Conservation (phyloP, 2,113 vertebrate genomes). For the Labeo rohita region DNA sequence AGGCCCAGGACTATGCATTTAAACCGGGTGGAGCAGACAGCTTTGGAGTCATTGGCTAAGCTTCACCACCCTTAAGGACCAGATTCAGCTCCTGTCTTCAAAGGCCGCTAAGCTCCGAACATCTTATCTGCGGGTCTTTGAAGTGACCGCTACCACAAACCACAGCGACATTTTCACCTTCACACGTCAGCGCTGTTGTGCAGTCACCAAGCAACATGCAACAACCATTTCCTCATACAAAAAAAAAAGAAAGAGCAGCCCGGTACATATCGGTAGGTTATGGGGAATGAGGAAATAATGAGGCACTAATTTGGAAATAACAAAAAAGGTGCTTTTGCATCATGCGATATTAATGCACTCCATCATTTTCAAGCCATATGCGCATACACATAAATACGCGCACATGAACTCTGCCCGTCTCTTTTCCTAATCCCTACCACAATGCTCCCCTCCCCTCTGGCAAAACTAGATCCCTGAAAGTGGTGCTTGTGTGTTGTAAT, state of each 20-base stretch:
- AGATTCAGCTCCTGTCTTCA: conserved; percentile 55
- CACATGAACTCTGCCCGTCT: conserved; percentile 48
- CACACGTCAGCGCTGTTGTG: conserved; percentile 33
- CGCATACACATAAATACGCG: conserved; percentile 26
- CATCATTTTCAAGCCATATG: conserved; percentile 41
- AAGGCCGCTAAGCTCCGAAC: conserved; percentile 48
- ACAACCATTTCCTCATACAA: conserved; percentile 29
- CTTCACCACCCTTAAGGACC: conserved; percentile 54
- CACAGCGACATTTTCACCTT: conserved; percentile 45
- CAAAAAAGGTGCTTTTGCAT: conserved; percentile 58
- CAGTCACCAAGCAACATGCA: conserved; percentile 30
- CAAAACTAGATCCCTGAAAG: conserved; percentile 50
- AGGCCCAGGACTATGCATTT: conserved; percentile 49
- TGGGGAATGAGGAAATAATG: conserved; percentile 36
- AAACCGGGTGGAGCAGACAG: conserved; percentile 52
- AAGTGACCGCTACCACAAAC: conserved; percentile 40
- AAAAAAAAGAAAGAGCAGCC: neutral
- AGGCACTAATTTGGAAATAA: conserved; percentile 47
- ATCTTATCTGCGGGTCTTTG: conserved; percentile 51
- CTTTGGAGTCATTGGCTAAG: conserved; percentile 51
- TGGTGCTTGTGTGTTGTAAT: conserved; percentile 57
- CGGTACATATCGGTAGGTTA: conserved; percentile 29
- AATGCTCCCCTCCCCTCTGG: conserved; percentile 34
- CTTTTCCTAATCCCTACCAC: conserved; percentile 55
- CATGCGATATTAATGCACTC: conserved; percentile 59